These are phyloP conservation scores for Polyploca ridens DNA, from an alignment of 2,888 invertebrate species.

Conservation along the genomic window DNA sequence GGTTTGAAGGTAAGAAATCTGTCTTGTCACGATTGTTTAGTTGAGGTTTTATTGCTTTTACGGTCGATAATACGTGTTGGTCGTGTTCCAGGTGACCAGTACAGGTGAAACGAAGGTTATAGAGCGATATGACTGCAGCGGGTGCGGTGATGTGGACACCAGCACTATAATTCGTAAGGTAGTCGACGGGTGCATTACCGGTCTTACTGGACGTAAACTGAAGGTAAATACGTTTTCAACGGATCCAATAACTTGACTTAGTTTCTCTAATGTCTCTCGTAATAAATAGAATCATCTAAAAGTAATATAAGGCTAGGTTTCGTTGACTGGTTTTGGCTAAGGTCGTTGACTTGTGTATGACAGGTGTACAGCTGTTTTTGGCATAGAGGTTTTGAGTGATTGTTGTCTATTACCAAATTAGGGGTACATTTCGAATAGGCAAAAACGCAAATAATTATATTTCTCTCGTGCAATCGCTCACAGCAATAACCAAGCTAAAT, in stretches of 20 bases:
- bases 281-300: not conserved
- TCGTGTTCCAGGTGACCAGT: constrained; percentile 88
- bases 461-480: no score
- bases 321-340: not conserved
- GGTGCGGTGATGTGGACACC: constrained; percentile 98
- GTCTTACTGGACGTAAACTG: constrained; percentile 94
- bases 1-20: constrained; percentile 92
- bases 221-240: constrained; percentile 84
- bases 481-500: no score
- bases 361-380: constrained; percentile 26
- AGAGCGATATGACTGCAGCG: constrained; percentile 97
- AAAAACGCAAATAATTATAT: no score
- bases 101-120: constrained; percentile 96
- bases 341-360: constrained; percentile 5
- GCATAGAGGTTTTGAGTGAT: constrained; percentile 10
- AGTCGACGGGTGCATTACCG: constrained; percentile 90
- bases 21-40: constrained; percentile 77
- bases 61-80: constrained; percentile 30
- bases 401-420: constrained; percentile 16
- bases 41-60: constrained; percentile 47
- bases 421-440: no score
- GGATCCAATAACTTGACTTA: not conserved
- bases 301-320: not conserved
- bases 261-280: not conserved
- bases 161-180: constrained; percentile 82